Percentiles rank a stretch among this genome's conserved stretches.
These are phyloP conservation scores for Monochamus saltuarius DNA, from an alignment of 1,140 invertebrate genomes.

Conservation along the genomic window DNA sequence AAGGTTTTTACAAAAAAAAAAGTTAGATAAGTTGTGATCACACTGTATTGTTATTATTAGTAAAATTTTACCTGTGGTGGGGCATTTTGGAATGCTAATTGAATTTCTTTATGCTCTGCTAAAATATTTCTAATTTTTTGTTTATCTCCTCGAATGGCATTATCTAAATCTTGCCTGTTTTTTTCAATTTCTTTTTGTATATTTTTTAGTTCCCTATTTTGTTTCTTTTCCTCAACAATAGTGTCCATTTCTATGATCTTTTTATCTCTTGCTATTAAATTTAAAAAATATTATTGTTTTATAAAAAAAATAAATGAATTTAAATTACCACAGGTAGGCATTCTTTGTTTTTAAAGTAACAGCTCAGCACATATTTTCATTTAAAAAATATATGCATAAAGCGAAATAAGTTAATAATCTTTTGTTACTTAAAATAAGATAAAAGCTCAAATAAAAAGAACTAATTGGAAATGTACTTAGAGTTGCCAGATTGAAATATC, in stretches of 20 bases:
- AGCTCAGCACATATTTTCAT: neutral
- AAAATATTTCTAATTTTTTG: slow-evolving; percentile 57
- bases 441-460: too few relatives aligned
- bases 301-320: neutral
- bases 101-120: slow-evolving; percentile 57
- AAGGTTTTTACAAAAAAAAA: too few relatives aligned
- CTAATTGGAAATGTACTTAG: too few relatives aligned
- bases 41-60: too few relatives aligned
- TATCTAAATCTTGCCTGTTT: slow-evolving; percentile 57
- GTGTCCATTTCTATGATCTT: slow-evolving; percentile 58
- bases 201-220: slow-evolving; percentile 56
- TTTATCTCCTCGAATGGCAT: slow-evolving; percentile 59
- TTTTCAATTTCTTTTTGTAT: slow-evolving; percentile 58
- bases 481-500: too few relatives aligned
- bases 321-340: neutral
- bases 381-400: too few relatives aligned
- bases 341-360: slow-evolving; percentile 10
- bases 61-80: slow-evolving; percentile 38
- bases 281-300: slow-evolving; percentile 12
- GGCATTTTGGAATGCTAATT: slow-evolving; percentile 60
- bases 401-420: too few relatives aligned
- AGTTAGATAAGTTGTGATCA: too few relatives aligned
- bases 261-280: slow-evolving; percentile 57
- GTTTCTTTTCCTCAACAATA: slow-evolving; percentile 56
- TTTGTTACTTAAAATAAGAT: too few relatives aligned